Conservation (phyloP, 2,113 vertebrate species). For the Arvicanthis niloticus region DNA sequence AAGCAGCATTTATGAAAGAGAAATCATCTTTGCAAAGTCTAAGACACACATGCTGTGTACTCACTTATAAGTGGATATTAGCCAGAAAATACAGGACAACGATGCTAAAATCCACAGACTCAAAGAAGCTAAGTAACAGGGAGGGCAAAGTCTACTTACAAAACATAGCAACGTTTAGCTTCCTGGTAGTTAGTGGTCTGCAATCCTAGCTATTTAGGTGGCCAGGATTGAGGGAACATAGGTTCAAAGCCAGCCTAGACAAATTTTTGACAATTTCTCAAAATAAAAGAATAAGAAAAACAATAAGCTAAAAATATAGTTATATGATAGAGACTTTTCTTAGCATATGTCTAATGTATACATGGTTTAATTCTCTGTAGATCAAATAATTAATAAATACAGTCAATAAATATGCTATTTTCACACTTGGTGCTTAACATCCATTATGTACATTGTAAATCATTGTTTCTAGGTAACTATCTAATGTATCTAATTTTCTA, state of each 20-base stretch:
- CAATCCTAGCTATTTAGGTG: neutral
- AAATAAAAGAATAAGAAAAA: neutral
- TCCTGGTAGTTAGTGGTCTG: neutral
- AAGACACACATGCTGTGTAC: too few species aligned
- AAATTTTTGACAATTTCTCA: neutral
- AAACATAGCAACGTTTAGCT: neutral
- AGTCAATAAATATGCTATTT: neutral
- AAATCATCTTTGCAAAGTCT: conserved; percentile 26
- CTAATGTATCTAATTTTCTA: neutral
- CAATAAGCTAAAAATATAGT: neutral
- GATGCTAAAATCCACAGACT: too few species aligned
- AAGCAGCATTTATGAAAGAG: neutral
- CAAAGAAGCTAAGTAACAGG: too few species aligned
- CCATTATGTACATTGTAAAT: neutral
- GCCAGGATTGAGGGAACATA: neutral
- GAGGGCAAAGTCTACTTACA: neutral
- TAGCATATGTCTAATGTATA: neutral
- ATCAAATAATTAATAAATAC: neutral
- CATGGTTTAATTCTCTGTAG: neutral
- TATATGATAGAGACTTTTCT: neutral
- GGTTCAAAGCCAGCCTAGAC: neutral
- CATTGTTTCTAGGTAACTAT: neutral
- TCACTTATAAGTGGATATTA: too few species aligned
- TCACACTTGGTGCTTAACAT: neutral
- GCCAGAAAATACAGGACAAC: too few species aligned